These are phyloP conservation scores for Phylloscopus trochilus DNA, from an alignment of 2,113 vertebrate species.

Conservation along the genomic window DNA sequence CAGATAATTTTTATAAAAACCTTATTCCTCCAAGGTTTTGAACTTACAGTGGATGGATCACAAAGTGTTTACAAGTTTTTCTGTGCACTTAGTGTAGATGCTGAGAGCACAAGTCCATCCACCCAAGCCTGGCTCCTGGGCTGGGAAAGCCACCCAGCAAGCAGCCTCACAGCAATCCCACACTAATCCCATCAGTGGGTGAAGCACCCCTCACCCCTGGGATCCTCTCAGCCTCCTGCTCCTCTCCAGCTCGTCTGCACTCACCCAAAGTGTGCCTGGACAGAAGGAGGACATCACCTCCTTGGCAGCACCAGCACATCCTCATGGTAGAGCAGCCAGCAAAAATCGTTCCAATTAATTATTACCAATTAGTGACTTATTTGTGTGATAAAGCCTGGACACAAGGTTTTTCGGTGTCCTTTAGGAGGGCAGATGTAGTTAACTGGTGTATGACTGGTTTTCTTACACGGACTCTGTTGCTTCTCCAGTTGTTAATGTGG, in stretches of 20 bases:
- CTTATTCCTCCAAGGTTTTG: background rate
- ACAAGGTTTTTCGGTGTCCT: background rate
- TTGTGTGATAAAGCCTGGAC: background rate
- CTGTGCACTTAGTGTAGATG: background rate
- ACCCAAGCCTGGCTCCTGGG: background rate
- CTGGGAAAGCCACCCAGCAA: background rate
- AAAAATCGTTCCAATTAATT: background rate
- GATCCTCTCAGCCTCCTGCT: background rate
- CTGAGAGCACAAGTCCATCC: background rate
- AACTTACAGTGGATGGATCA: background rate
- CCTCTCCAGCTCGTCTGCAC: background rate
- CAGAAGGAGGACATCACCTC: background rate
- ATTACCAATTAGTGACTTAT: background rate
- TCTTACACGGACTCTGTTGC: background rate
- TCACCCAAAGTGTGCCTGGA: background rate
- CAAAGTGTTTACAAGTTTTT: background rate
- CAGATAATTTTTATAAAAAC: background rate
- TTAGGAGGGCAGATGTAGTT: background rate
- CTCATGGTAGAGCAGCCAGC: background rate
- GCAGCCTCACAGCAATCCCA: background rate
- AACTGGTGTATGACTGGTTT: background rate
- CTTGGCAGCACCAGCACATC: fast-evolving
- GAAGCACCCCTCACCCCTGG: background rate
- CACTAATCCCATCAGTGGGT: background rate
- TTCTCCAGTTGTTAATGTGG: background rate